These are phyloP conservation scores for Poecile montanus DNA, from an alignment of 2,797 vertebrate species.

Conservation along the genomic window DNA sequence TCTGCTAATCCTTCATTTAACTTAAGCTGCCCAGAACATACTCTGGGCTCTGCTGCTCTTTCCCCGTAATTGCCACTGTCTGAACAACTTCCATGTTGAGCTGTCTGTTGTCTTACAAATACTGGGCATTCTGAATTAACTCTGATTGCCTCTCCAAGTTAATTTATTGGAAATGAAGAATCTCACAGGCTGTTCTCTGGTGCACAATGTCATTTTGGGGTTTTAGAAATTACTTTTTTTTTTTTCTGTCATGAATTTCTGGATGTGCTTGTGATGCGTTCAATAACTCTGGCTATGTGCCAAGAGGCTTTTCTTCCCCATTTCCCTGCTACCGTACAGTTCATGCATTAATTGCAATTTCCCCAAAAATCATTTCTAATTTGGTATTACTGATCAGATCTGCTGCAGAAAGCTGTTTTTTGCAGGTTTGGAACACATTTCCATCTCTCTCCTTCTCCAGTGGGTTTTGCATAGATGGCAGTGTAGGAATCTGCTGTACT, in stretches of 20 bases:
- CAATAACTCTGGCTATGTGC: neutral
- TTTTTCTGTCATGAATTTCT: neutral
- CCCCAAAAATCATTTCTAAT: neutral
- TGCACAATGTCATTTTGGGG: neutral
- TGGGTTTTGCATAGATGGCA: neutral
- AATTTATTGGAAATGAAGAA: neutral
- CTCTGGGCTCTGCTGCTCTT: neutral
- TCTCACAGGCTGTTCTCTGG: neutral
- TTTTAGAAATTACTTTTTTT: neutral
- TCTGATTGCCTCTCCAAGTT: neutral
- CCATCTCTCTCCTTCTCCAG: neutral
- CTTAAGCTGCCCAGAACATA: constrained; percentile 3
- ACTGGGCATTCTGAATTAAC: neutral
- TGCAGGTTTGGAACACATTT: neutral
- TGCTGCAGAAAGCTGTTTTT: neutral
- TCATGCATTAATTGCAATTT: neutral
- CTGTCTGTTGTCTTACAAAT: neutral
- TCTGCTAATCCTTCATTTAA: constrained; percentile 39
- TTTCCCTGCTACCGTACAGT: neutral
- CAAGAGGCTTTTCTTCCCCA: neutral
- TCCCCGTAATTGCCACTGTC: neutral
- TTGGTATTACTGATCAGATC: neutral
- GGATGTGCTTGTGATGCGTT: neutral
- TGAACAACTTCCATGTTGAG: constrained; percentile 8
- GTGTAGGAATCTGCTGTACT: neutral